Base-by-base conservation (phyloP, 2,888 invertebrate species). In the Chloroclystis v-ata region DNA sequence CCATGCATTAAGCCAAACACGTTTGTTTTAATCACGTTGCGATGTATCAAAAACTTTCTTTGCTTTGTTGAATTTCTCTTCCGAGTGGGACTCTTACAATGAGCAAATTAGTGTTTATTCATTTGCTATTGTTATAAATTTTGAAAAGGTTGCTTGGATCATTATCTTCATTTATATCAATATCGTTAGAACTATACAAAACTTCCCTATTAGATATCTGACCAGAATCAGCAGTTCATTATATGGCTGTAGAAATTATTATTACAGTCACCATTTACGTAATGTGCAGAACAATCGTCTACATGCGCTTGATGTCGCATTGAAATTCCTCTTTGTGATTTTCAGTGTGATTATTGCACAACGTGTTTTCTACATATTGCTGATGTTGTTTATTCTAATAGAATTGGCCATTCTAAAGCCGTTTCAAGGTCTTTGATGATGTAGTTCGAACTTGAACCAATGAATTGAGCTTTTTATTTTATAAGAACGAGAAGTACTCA, bases 11-110 rank as follows among this genome's bases (percentile, higher is more conserved):
- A 57, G 65, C 68, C 69, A 70, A 75, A 75, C 72, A 66, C 56
- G 76, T 79, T 77, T 75, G 71, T 73, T 80, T 67, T 78, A 75
- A 81, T 82, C 75, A 69, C 69, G 65, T 71, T 71, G 65, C 68
- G 69, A 71, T 71, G 70, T 72, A 71, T 75, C 62, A 72, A 72
- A 72, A 72, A 78, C 85, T 86, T 85, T 86, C 86, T 78, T 82
- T 66, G 75, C 75, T 79, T 82, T 79, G 78, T 83, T 76, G 69
- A 81, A 84, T 84, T 84, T 85, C 82, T 73, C 81, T 71, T 75
- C 61, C 59, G 61, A 61, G 65, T 62, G 64, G 37, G 66, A 69
- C 67, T 61, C 62, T 70, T 67, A 81, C 78, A 80, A 77, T 82
- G 71, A 72, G 64, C 68, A 66, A 76, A 75, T 78, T 77, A 75